phyloP scores from a whole-genome alignment of 2,113 vertebrate species.

The Maccullochella peelii region DNA sequence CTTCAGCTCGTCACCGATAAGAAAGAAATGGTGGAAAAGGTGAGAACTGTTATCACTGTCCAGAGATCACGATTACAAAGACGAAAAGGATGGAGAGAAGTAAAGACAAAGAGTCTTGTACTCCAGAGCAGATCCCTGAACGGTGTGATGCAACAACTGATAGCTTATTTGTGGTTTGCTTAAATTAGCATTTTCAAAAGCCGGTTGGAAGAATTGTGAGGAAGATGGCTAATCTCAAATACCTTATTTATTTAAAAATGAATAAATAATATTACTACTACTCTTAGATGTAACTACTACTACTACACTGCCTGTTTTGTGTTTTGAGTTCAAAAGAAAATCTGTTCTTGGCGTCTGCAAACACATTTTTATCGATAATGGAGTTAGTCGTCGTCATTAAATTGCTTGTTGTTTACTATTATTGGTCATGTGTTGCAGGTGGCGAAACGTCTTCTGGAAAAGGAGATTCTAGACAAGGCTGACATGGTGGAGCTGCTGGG shows the following conservation, averaged over 20 bases:
- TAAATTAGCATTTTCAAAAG: neutral
- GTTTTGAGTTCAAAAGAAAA: neutral
- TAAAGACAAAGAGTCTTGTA: slow-evolving; percentile 51
- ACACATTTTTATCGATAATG: neutral
- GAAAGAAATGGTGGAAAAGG: slow-evolving; percentile 94
- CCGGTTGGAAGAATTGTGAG: neutral
- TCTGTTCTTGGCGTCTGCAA: neutral
- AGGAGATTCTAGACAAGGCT: slow-evolving; percentile 91
- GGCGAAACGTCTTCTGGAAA: slow-evolving; percentile 92
- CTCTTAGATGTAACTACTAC: neutral
- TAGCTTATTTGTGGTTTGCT: neutral
- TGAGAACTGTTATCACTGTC: slow-evolving; percentile 56
- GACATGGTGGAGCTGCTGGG: slow-evolving; percentile 96
- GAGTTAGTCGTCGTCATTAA: neutral
- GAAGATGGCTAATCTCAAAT: neutral
- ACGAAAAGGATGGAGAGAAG: slow-evolving; percentile 63
- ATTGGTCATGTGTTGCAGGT: slow-evolving; percentile 83
- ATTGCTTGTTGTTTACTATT: neutral
- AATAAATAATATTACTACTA: neutral
- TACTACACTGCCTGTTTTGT: neutral
- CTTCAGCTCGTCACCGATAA: slow-evolving; percentile 85
- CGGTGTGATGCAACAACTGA: neutral
- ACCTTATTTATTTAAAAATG: neutral
- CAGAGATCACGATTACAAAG: neutral
- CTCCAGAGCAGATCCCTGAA: neutral